Conservation (phyloP, 2,888 invertebrate species). For the Dryobotodes eremita region DNA sequence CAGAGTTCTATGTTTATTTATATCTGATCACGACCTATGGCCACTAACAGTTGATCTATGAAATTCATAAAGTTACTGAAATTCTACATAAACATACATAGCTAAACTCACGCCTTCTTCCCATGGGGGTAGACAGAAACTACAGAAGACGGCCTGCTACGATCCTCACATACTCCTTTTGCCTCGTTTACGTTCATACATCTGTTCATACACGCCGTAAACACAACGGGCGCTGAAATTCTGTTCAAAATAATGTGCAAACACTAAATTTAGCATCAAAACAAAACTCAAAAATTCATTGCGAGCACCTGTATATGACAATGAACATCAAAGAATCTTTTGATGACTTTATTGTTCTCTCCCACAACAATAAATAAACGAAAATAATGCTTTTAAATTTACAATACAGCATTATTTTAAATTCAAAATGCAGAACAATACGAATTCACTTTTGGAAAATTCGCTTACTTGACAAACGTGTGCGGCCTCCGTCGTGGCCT, state of each 20-base stretch:
- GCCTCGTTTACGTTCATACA: no score
- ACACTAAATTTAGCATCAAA: neutral
- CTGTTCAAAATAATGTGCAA: neutral
- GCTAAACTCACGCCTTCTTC: no score
- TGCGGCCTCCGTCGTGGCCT: slow-evolving; percentile 49
- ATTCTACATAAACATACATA: no score
- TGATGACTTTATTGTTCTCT: slow-evolving; percentile 1
- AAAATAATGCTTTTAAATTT: slow-evolving; percentile 25
- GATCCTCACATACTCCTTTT: no score
- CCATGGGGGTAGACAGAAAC: no score
- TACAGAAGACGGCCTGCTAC: no score
- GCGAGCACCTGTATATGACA: neutral
- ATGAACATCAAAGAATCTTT: slow-evolving; percentile 10
- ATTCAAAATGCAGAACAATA: slow-evolving; percentile 61
- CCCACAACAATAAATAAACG: slow-evolving; percentile 20
- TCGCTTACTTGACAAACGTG: slow-evolving; percentile 67
- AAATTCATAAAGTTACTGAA: neutral
- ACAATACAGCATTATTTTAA: slow-evolving; percentile 24
- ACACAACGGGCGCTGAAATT: no score
- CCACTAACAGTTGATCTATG: neutral
- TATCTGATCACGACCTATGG: no score
- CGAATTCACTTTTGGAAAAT: slow-evolving; percentile 57
- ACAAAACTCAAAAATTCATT: neutral
- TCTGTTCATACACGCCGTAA: no score
- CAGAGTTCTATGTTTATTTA: neutral